Evolutionary conservation across 2,113 vertebrate genomes (phyloP).

Genomic region (Sylvietta virens): DNA sequence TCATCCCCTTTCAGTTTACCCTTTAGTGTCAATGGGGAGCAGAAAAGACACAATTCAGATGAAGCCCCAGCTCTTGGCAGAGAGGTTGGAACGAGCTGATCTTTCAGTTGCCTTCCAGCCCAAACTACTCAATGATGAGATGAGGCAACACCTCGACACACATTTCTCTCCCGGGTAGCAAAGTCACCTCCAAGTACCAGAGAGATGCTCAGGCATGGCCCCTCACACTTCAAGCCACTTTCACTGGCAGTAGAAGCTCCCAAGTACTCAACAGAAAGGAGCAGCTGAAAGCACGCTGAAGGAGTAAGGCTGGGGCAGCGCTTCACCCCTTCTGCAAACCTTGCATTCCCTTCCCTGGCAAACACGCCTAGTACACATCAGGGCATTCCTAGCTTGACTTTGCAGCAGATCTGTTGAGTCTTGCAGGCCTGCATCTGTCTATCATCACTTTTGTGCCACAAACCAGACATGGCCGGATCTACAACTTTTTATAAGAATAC

Average conservation of each 20-base stretch:
- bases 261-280: background rate
- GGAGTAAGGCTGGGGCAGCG: background rate
- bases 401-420: background rate
- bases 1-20: background rate
- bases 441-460: background rate
- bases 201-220: background rate
- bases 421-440: background rate
- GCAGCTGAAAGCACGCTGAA: background rate
- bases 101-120: background rate
- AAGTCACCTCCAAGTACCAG: background rate
- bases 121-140: rapidly evolving
- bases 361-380: background rate
- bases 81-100: background rate
- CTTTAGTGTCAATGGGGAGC: background rate
- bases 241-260: rapidly evolving
- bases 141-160: rapidly evolving
- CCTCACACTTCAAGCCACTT: rapidly evolving
- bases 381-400: background rate
- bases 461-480: background rate
- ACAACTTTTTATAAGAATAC: background rate
- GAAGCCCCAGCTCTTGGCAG: background rate
- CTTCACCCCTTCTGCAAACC: background rate
- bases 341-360: background rate
- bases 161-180: background rate
- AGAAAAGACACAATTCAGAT: background rate